Evolutionary conservation across 2,797 vertebrate genomes (phyloP), one percentile per base, ranked within the genome.

Genomic region (Hirundo rustica): DNA sequence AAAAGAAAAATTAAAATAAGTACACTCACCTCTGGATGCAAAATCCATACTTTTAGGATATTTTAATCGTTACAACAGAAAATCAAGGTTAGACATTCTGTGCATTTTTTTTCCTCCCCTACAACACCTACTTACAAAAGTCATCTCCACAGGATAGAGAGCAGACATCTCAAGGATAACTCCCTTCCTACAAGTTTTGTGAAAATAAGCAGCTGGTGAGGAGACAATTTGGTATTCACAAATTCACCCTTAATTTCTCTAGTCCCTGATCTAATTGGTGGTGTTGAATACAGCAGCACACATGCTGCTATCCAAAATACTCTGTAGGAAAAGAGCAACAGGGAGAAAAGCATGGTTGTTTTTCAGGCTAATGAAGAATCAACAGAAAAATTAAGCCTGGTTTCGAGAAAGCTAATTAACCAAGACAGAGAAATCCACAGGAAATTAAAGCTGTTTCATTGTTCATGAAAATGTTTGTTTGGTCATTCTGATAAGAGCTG

Each of bases 321-420:
- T 77, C 51, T 9, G 22, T 5, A 77, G 68, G 77, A 81, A 61
- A 81, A 89, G 53, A 92, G 85, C 81, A 92, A 74, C 3, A 2
- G 36, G 44, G 27, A 92, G 64, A 87, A 92, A 79, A 76, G 38
- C 27, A 85, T 8, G 7, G 38, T 42, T 50, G 61, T 73, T 94
- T 92, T 82, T 64, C 81, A 85, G 29, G 18, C 61, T 94, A 92
- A 89, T 36, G 23, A 89, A 89, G 68, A 87, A 93, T 30, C 84
- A 89, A 85, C 75, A 85, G 62, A 86, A 96, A 90, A 92, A 80
- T 71, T 65, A 84, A 88, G 61, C 50, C 64, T 61, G 29, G 72
- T 66, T 93, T 82, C 89, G 80, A 85, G 74, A 89, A 82, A 87
- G 47, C 29, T 87, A 90, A 88, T 91, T 91, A 86, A 92, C 53